These are phyloP conservation scores for Emydura subglobosa DNA, from an alignment of 2,113 vertebrate species.

Conservation along the genomic window DNA sequence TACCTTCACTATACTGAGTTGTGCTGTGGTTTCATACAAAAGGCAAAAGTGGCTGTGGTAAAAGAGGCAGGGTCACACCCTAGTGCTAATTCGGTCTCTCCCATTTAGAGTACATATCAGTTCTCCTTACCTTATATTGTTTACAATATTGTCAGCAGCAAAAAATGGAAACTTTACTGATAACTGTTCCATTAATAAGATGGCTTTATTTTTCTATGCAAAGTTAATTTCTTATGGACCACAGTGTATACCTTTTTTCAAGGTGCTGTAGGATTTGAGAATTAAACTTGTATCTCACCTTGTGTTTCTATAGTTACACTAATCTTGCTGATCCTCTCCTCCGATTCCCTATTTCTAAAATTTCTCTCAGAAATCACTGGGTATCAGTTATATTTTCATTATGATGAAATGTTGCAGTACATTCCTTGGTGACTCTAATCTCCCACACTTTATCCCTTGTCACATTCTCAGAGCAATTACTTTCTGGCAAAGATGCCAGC, in stretches of 20 bases:
- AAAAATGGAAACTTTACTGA: background rate
- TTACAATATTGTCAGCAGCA: background rate
- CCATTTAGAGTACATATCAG: background rate
- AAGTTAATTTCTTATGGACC: conserved; percentile 36
- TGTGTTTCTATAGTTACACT: background rate
- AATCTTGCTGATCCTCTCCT: conserved; percentile 15
- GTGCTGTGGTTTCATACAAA: background rate
- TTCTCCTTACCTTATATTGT: background rate
- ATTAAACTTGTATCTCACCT: background rate
- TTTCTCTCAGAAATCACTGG: conserved; percentile 27
- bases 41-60: background rate
- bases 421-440: conserved; percentile 12
- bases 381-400: background rate
- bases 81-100: background rate
- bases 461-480: background rate
- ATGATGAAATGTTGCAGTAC: conserved; percentile 27
- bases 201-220: background rate
- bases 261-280: conserved; percentile 14
- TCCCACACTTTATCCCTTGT: background rate
- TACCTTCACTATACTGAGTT: background rate
- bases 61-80: background rate
- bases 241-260: conserved; percentile 17
- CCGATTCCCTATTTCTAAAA: conserved; percentile 4
- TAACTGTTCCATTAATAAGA: no score
- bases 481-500: conserved; percentile 13